Evolutionary conservation across 2,888 invertebrate species (phyloP), one percentile per base, ranked within the genome.

Genomic region (Andrena trimmerana): DNA sequence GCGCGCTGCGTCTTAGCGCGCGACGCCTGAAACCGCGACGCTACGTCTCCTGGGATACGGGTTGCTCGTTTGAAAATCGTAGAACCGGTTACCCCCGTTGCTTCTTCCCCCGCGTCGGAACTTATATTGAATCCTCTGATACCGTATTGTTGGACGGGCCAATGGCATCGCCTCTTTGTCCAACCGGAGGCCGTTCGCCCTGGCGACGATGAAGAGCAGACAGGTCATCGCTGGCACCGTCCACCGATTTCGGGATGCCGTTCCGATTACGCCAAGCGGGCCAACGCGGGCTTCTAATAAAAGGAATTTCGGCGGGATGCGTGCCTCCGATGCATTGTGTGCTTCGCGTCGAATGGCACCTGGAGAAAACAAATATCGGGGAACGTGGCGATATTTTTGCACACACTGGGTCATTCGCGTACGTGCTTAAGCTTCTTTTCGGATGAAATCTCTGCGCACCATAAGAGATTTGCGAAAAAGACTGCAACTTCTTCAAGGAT

Each of bases 21-120:
- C 65, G 24, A 33, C 29, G 69, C 57, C 52, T 13, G 27, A 42
- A 48, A 8, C 27, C 13, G 20, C 42, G 54, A 57, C 65, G 48
- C 29, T 33, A 48, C 36, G 31, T n/a, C 8, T 36, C n/a, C 6
- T 29, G 29, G 33, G 52, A 54, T 36, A 75, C 75, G 80, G 42
- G 70, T 81, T 80, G 73, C 85, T 83, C 70, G 71, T 85, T 86
- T 83, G 80, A 78, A 87, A 87, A 87, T 85, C 75, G 76, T 60
- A 71, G 85, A 86, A 86, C 88, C 86, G 83, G 88, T 87, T 86
- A 42, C 42, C 67, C 59, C 16, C 57, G 42, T 2, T 7, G 31
- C 16, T 63, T 69, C 54, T 63, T 78, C 50, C 68, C 16, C 68
- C 13, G 31, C 71, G 69, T 72, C 42, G 60, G 59, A 67, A 78